Conservation (phyloP, 2,888 invertebrate genomes). For the Lordiphosa andalusiaca region DNA sequence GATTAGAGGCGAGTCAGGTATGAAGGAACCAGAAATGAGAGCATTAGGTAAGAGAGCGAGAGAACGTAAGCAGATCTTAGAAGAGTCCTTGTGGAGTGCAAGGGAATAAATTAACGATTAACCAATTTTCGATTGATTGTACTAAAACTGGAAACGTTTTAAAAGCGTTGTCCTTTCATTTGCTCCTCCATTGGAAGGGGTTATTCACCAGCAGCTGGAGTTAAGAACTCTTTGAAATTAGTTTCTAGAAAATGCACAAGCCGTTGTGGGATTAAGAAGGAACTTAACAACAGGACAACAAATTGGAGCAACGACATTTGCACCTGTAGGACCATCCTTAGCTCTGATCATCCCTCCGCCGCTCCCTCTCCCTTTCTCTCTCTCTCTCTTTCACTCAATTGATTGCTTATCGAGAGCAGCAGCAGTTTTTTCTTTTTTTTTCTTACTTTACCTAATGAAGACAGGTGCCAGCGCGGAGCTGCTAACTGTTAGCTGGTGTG, state of each 20-base stretch:
- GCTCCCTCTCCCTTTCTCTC: slow-evolving; percentile 1
- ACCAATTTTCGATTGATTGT: too few relatives aligned
- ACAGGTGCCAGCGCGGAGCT: slow-evolving; percentile 45
- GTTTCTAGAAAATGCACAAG: slow-evolving; percentile 32
- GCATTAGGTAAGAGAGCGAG: background rate
- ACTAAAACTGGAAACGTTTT: too few relatives aligned
- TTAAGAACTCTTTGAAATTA: slow-evolving; percentile 24
- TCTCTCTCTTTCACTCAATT: slow-evolving; percentile 24
- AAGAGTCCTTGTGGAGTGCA: too few relatives aligned
- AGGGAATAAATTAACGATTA: too few relatives aligned
- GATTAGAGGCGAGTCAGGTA: slow-evolving; percentile 28
- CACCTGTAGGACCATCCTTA: slow-evolving; percentile 43
- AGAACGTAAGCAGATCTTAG: background rate
- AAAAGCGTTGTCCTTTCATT: too few relatives aligned
- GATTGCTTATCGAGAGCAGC: slow-evolving; percentile 53
- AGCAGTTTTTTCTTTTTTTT: too few relatives aligned
- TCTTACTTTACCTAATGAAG: slow-evolving; percentile 52
- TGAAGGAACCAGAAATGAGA: slow-evolving; percentile 10
- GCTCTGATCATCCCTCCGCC: background rate
- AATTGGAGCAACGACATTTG: slow-evolving; percentile 42
- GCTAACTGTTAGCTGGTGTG: slow-evolving; percentile 5
- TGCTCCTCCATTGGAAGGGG: too few relatives aligned
- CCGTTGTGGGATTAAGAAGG: slow-evolving; percentile 3
- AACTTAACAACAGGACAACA: slow-evolving; percentile 12
- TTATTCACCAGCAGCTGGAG: slow-evolving; percentile 10